phyloP scores from a whole-genome alignment of 2,113 vertebrate species.

The Panthera leo region DNA sequence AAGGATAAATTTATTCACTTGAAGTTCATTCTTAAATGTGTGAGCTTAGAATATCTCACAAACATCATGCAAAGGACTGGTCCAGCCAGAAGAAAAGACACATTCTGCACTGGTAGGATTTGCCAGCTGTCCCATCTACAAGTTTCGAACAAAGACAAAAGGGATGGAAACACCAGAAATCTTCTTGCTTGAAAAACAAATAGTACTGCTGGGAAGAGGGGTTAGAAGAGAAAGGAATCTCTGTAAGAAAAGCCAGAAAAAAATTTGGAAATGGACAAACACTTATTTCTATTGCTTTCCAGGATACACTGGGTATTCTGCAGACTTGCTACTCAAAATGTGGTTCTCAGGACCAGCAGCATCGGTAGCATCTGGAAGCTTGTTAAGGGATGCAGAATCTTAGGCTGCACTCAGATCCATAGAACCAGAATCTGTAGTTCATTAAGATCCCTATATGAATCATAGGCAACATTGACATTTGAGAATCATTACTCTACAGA shows the following conservation, averaged over 20 bases:
- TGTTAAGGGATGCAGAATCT: background rate
- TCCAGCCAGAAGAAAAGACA: background rate
- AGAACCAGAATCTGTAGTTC: background rate
- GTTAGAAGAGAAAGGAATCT: background rate
- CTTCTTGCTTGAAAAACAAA: background rate
- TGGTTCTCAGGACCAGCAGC: background rate
- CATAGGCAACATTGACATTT: fast-evolving
- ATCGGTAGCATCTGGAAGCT: background rate
- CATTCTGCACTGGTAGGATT: background rate
- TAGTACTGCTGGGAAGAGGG: background rate
- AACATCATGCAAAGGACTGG: background rate
- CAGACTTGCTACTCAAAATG: background rate
- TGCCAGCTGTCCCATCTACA: background rate
- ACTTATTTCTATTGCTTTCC: background rate
- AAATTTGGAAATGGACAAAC: background rate
- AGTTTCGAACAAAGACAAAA: background rate
- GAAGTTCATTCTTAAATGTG: background rate
- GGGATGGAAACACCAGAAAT: background rate
- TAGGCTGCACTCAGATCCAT: background rate
- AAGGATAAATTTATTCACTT: background rate
- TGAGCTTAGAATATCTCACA: background rate
- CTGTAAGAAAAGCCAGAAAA: background rate
- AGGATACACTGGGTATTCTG: background rate
- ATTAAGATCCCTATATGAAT: background rate
- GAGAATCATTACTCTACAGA: background rate